Conservation (phyloP, 2,113 vertebrate genomes). For the Neolamprologus sp. region DNA sequence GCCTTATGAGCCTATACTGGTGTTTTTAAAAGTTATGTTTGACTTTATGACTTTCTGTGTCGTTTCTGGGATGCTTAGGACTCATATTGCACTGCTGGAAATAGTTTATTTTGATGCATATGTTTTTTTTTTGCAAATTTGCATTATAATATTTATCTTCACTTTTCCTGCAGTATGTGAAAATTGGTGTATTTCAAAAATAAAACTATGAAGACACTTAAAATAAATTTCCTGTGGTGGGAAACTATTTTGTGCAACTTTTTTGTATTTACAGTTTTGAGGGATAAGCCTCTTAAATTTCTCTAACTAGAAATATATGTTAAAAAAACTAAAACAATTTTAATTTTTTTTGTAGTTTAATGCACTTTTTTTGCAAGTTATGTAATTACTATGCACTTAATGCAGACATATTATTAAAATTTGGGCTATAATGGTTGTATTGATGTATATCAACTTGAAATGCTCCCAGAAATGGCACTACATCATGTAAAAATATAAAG, state of each 20-base stretch:
- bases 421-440: not conserved
- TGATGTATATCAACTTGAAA: not conserved
- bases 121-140: fast-evolving
- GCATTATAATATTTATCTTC: fast-evolving
- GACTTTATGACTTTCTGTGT: fast-evolving
- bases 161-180: fast-evolving
- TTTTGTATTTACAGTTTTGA: not conserved
- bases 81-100: too few species aligned
- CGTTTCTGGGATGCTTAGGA: too few species aligned
- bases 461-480: fast-evolving
- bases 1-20: fast-evolving
- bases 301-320: not conserved
- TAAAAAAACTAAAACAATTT: fast-evolving
- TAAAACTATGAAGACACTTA: too few species aligned
- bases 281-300: not conserved
- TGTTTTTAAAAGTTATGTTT: too few species aligned
- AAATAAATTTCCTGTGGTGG: too few species aligned
- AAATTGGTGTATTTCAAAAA: not conserved
- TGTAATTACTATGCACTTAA: not conserved
- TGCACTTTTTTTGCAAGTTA: fast-evolving
- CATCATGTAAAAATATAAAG: fast-evolving
- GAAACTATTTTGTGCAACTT: too few species aligned
- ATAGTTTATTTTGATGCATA: fast-evolving
- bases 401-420: fast-evolving
- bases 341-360: not conserved